Conservation (phyloP, 2,888 invertebrate genomes). For the Spicauda simplicius region DNA sequence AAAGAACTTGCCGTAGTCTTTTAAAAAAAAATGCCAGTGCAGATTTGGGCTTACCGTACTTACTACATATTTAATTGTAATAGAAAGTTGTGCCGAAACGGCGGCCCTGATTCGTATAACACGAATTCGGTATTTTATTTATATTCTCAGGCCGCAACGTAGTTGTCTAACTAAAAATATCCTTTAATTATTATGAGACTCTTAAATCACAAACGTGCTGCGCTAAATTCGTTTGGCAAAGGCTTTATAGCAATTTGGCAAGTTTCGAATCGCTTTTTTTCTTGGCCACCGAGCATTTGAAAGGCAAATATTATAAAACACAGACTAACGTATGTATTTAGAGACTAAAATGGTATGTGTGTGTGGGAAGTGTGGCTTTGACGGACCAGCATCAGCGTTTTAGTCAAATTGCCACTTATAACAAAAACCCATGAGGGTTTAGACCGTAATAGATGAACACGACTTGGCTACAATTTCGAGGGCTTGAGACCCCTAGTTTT, state of each 20-base stretch:
- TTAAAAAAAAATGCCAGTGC: too few species aligned
- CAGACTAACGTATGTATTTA: background rate
- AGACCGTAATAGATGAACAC: too few species aligned
- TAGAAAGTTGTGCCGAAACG: too few species aligned
- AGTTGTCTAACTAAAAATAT: background rate
- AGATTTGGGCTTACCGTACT: too few species aligned
- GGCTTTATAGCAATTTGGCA: constrained; percentile 2
- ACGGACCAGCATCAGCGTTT: background rate
- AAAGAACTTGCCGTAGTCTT: too few species aligned
- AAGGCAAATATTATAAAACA: background rate
- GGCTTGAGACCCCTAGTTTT: too few species aligned
- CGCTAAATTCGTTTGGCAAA: constrained; percentile 6
- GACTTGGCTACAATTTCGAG: too few species aligned
- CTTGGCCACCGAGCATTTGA: constrained; percentile 4
- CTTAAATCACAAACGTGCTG: background rate
- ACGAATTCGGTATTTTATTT: background rate
- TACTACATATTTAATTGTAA: too few species aligned
- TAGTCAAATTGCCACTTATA: too few species aligned
- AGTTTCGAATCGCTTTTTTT: background rate
- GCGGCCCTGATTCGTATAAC: background rate
- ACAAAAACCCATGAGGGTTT: too few species aligned
- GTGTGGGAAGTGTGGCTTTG: background rate
- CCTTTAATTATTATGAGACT: background rate
- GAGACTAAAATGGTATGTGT: background rate
- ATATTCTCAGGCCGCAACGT: background rate